Percentiles rank a stretch among this genome's conserved stretches.
Conservation (phyloP, 2,113 vertebrate genomes). For the Gorsachius goisagi region DNA sequence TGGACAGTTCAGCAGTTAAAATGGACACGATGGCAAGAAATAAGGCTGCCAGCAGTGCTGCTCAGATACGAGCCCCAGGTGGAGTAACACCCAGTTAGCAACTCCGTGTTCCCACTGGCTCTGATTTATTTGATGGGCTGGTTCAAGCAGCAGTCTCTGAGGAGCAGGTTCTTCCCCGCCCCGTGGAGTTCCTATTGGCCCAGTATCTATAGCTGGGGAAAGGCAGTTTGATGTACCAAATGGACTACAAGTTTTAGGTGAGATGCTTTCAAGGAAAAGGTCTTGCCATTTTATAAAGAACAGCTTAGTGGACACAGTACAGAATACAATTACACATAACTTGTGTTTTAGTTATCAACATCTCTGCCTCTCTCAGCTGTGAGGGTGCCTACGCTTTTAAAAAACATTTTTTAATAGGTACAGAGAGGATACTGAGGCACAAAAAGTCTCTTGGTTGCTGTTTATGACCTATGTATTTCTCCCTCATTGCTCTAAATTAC, state of each 20-base stretch:
- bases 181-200: neutral
- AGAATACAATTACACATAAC: neutral
- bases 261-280: neutral
- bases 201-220: neutral
- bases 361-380: neutral
- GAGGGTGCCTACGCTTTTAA: neutral
- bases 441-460: neutral
- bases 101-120: neutral
- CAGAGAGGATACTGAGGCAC: neutral
- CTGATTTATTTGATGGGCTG: neutral
- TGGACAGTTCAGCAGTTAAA: no score
- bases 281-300: no score
- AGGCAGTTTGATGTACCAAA: neutral
- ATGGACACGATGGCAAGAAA: rapidly evolving
- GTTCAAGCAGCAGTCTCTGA: neutral
- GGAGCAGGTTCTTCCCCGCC: neutral
- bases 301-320: neutral
- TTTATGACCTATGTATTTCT: neutral
- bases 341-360: no score
- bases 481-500: neutral
- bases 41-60: neutral
- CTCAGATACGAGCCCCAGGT: neutral
- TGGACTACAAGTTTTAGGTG: neutral
- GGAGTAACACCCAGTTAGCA: neutral
- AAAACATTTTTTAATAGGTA: neutral